Base-by-base conservation (phyloP, 1,140 invertebrate genomes). In the Parapsyche elsis region DNA sequence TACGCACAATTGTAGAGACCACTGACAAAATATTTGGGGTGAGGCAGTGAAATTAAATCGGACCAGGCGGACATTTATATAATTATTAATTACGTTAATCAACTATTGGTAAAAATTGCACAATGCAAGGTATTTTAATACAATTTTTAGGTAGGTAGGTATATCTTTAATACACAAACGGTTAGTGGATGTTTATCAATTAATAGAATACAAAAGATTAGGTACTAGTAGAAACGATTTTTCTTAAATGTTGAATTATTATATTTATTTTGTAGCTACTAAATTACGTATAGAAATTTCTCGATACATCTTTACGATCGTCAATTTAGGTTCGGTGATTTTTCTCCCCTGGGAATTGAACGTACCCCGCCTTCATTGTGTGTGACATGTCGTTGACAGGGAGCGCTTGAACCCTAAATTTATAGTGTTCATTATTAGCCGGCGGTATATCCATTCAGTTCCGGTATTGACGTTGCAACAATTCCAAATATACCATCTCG, bases 401-500 rank as follows among this genome's bases (percentile, higher is more conserved):
- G 61, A 44, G 61, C 16, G 46, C 67, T 71, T 73, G 45, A 74
- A 78, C 80, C 80, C 80, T 81, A 81, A 81, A 81, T 81, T 81
- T 81, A 81, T 81, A 76, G 80, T 78, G 75, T 81, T 81, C 80
- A 81, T 81, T 81, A 81, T 81, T 81, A 71, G 67, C 67, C 49
- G 16, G 57, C 57, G 19, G 71, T 75, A 75, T 75, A 75, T 75
- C 61, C 71, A 73, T 73, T 73, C 71, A 73, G 71, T 76, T 76
- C 74, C 74, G 74, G 74, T 76, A 76, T 76, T 76, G 45, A 76
- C 53, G 74, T 59, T 44, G 74, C 45, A 57, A 76, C 21, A 23
- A 76, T 44, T 21, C 74, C 19, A n/a, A 57, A n/a, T 44, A 23
- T 70, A n/a, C 2, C 23, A n/a, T 70, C 64, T 19, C 23, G 71